Conservation (phyloP, 1,140 invertebrate species). For the Melitaea cinxia region DNA sequence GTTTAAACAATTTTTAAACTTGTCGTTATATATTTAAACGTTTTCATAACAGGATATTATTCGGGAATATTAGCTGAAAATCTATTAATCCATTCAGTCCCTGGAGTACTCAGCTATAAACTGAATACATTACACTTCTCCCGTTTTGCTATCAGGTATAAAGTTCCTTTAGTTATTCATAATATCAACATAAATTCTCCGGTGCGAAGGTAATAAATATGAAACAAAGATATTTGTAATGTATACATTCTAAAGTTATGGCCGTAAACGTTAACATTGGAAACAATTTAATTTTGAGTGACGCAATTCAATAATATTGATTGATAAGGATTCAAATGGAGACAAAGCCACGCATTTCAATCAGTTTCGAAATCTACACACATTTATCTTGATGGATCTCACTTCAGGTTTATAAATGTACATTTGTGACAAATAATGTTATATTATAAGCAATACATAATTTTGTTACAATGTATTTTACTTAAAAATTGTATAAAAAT, state of each 20-base stretch:
- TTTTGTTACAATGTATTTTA: too few relatives aligned
- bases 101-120: conserved; percentile 15
- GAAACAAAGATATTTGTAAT: conserved; percentile 8
- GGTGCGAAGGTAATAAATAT: conserved; percentile 14
- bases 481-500: not conserved
- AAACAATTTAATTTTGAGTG: conserved; percentile 21
- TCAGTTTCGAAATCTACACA: not conserved
- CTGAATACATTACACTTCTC: conserved; percentile 21
- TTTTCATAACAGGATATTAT: conserved; percentile 1
- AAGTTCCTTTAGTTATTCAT: conserved; percentile 25
- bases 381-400: not conserved
- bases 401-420: not conserved
- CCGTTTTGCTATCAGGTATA: conserved; percentile 16
- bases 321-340: conserved; percentile 26
- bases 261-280: conserved; percentile 11
- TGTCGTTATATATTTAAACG: too few relatives aligned
- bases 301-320: conserved; percentile 29
- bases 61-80: conserved; percentile 4
- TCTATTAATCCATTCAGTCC: conserved; percentile 13
- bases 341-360: conserved; percentile 9
- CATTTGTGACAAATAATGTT: not conserved
- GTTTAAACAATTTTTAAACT: too few relatives aligned
- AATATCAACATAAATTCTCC: conserved; percentile 23
- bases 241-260: conserved; percentile 1
- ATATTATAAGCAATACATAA: not conserved